Percentiles rank a stretch among this genome's conserved stretches.
phyloP scores from a whole-genome alignment of 2,888 invertebrate genomes.

The Trichopoda pennipes region DNA sequence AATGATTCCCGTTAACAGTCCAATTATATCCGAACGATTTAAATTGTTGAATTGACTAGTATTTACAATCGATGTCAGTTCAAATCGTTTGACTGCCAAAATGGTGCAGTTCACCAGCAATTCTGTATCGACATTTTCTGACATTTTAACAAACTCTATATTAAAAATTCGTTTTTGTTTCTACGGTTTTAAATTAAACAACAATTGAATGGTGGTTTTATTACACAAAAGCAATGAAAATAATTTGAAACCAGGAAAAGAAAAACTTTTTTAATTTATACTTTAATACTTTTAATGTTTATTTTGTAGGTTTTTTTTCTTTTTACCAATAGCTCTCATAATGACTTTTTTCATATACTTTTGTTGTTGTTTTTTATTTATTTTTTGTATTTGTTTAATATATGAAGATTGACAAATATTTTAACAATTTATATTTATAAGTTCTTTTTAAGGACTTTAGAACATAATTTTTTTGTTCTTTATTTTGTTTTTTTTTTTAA shows the following conservation, averaged over 20 bases:
- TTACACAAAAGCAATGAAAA: not conserved
- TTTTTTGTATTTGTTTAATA: not conserved
- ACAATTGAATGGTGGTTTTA: conserved; percentile 13
- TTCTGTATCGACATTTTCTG: conserved; percentile 79
- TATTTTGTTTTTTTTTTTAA: too few relatives aligned
- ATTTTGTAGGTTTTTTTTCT: too few relatives aligned
- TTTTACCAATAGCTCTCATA: too few relatives aligned
- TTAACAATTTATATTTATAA: too few relatives aligned
- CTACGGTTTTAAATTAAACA: conserved; percentile 12
- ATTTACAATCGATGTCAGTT: conserved; percentile 76
- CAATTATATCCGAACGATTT: conserved; percentile 77
- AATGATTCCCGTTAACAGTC: conserved; percentile 76
- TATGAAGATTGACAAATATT: too few relatives aligned
- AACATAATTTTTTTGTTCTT: too few relatives aligned
- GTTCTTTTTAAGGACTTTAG: too few relatives aligned
- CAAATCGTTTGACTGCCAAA: conserved; percentile 78
- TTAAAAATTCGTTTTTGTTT: not conserved
- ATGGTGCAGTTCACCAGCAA: too few relatives aligned
- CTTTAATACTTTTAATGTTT: too few relatives aligned
- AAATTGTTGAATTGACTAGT: conserved; percentile 74
- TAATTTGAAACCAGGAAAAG: not conserved
- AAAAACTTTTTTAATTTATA: not conserved
- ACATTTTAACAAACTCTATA: conserved; percentile 69
- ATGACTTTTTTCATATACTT: too few relatives aligned
- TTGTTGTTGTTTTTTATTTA: too few relatives aligned